Evolutionary conservation across 2,113 vertebrate genomes (phyloP), one percentile per base, ranked within the genome.

Genomic region (Chlamydotis undulata): DNA sequence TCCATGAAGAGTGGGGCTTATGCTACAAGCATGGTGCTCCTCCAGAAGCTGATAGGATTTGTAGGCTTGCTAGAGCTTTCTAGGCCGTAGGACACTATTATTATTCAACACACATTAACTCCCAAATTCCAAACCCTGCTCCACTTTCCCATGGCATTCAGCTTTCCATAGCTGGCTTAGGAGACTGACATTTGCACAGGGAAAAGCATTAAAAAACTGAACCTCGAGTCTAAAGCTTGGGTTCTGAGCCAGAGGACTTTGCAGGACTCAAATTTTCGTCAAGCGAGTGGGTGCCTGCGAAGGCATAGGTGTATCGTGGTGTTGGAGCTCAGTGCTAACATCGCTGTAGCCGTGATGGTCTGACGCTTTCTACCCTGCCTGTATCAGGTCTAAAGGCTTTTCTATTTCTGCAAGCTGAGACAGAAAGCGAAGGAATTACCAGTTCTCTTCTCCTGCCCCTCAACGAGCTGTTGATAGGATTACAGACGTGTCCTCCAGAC

Each of bases 1-100:
- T 53, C 45, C 55, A 43, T 1, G 26, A 49, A 67, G 43, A 47
- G 2, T 1, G 13, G 26, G 5, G 17, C 7, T 64, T 59, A 43
- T 0, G 1, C 19, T 43, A 22, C 45, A 65, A 50, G 52, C 24
- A 23, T 1, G 1, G 26, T n/a, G 18, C 12, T 59, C 37, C 37
- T 78, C 53, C 68, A 86, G 59, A 78, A 83, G 47, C 52, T 35
- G 41, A 23, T 9, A 37, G 49, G 31, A 92, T 22, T 14, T 60
- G 22, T 11, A 29, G 47, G 22, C 26, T 49, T 53, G 19, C 12
- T 35, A 11, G 37, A 78, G 39, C 39, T 79, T 71, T 79, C 3
- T 2, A 22, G 28, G 9, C 39, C 25, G 2, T 21, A n/a, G 59
- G 19, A 29, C 14, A 60, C 37, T 21, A 35, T 61, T 47, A 29